Conservation (phyloP, 2,797 vertebrate species). For the Ambastaia sidthimunki region DNA sequence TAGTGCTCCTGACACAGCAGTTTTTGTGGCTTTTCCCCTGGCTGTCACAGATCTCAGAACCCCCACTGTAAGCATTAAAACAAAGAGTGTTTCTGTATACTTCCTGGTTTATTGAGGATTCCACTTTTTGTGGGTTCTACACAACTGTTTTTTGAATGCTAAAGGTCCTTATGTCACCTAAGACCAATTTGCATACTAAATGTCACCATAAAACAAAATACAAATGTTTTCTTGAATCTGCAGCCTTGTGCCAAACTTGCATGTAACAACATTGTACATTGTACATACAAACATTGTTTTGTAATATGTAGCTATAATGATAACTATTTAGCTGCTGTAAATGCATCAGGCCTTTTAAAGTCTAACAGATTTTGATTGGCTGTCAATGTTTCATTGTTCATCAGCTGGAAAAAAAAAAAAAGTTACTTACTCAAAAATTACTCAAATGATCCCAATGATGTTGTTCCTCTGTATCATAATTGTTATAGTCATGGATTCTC, state of each 20-base stretch:
- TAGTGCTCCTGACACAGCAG: constrained; percentile 80
- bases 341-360: too few species aligned
- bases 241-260: not conserved
- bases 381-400: too few species aligned
- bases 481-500: too few species aligned
- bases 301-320: too few species aligned
- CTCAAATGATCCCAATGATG: too few species aligned
- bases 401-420: too few species aligned
- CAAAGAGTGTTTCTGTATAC: constrained; percentile 16
- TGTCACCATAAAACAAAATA: not conserved
- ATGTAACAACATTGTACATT: too few species aligned
- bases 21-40: constrained; percentile 54
- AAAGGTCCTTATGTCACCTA: not conserved
- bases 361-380: too few species aligned
- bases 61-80: constrained; percentile 39
- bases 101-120: constrained; percentile 1
- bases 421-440: too few species aligned
- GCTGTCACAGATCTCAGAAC: constrained; percentile 36
- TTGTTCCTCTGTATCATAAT: too few species aligned
- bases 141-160: not conserved
- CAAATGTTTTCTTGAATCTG: not conserved
- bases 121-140: not conserved
- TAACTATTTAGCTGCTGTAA: too few species aligned
- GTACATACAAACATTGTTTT: too few species aligned
- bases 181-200: not conserved